Conservation (phyloP, 2,888 invertebrate species). For the Parelbella ahira region DNA sequence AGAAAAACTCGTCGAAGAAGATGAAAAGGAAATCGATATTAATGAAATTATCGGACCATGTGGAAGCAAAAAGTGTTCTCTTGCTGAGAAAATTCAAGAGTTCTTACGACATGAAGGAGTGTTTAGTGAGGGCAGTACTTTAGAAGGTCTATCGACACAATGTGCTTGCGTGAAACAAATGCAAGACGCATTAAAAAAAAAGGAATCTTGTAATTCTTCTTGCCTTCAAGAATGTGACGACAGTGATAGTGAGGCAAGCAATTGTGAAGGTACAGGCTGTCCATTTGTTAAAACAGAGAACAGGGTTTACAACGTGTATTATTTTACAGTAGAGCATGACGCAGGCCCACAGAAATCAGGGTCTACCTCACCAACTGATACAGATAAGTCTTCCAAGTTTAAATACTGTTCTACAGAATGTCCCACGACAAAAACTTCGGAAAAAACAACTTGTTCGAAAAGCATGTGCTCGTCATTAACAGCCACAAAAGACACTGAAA, state of each 20-base stretch:
- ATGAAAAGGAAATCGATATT: constrained; percentile 53
- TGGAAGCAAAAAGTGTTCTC: constrained; percentile 62
- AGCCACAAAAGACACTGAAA: constrained; percentile 26
- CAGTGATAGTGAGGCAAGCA: constrained; percentile 40
- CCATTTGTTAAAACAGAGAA: constrained; percentile 41
- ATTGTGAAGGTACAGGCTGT: constrained; percentile 51
- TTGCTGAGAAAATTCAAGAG: constrained; percentile 61
- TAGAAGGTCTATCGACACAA: constrained; percentile 62
- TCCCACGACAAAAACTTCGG: constrained; percentile 45
- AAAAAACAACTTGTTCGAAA: constrained; percentile 51
- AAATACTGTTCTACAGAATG: constrained; percentile 52
- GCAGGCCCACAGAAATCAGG: constrained; percentile 38
- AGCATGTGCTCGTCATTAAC: constrained; percentile 41
- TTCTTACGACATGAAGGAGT: constrained; percentile 61
- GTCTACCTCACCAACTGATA: constrained; percentile 31
- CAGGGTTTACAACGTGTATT: constrained; percentile 58
- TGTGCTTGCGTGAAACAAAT: constrained; percentile 63
- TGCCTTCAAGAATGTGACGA: constrained; percentile 54
- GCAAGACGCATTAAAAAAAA: constrained; percentile 48
- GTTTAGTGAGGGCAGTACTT: constrained; percentile 44
- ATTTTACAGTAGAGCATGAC: constrained; percentile 64
- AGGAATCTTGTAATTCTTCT: constrained; percentile 43
- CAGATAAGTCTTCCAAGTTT: constrained; percentile 38
- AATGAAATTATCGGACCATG: constrained; percentile 65
- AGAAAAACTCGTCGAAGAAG: constrained; percentile 63